These are phyloP conservation scores for Sebastes fasciatus DNA, from an alignment of 2,113 vertebrate species.

Conservation along the genomic window DNA sequence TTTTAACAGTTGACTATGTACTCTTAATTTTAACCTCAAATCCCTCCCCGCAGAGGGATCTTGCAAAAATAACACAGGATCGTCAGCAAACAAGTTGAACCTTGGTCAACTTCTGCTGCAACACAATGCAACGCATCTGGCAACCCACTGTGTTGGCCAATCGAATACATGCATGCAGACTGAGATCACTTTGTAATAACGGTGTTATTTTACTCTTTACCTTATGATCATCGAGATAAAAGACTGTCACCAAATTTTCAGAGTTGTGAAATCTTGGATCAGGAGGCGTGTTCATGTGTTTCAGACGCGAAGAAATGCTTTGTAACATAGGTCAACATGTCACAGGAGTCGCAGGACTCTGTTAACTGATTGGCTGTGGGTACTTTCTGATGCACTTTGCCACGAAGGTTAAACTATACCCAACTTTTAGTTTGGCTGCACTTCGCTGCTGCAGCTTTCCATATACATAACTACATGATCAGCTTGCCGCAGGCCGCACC, in stretches of 20 bases:
- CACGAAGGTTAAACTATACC: too few relatives aligned
- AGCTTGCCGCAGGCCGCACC: too few relatives aligned
- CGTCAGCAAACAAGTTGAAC: neutral
- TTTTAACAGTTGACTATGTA: neutral
- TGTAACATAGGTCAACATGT: too few relatives aligned
- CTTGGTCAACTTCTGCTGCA: neutral
- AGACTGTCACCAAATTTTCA: neutral
- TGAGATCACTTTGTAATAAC: neutral
- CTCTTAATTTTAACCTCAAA: neutral
- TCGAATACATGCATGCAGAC: neutral
- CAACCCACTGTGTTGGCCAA: neutral
- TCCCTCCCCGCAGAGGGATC: neutral
- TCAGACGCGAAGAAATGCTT: too few relatives aligned
- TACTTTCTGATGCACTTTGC: too few relatives aligned
- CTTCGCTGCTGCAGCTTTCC: too few relatives aligned
- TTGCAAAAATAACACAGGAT: neutral
- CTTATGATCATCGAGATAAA: neutral
- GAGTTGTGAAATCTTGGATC: too few relatives aligned
- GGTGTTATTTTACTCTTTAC: neutral
- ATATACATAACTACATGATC: too few relatives aligned
- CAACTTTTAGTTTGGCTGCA: too few relatives aligned
- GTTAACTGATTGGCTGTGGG: too few relatives aligned
- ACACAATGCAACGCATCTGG: neutral
- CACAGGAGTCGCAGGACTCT: too few relatives aligned
- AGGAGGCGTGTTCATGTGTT: too few relatives aligned